Base-by-base conservation (phyloP, 2,113 vertebrate genomes). In the Chiloscyllium plagiosum region DNA sequence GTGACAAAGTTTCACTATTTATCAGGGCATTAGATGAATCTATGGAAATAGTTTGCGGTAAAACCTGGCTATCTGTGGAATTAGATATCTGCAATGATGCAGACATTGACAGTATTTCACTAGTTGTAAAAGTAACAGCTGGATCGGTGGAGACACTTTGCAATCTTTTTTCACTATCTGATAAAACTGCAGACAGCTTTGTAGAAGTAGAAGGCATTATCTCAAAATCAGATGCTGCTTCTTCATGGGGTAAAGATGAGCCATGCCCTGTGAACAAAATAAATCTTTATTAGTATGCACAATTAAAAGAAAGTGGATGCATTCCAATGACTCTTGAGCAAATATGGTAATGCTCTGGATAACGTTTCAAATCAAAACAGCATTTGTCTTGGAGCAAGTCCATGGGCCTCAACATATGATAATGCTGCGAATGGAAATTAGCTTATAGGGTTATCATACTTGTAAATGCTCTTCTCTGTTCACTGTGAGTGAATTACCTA, bases 81-180 rank as follows among this genome's bases (percentile, higher is more conserved):
- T 12, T 52, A 76, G 94, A 52, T 76, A 68, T 47, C 3, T 72
- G 42, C 26, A 24, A 76, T 95, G 33, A 56, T 24, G 37, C 20
- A 61, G 24, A 29, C n/a, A 94, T 15, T 70, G 93, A 50, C 42
- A 50, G 6, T 12, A 76, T 72, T 72, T 95, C 47, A 50, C 42
- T 95, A 37, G 24, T 47, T 95, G 69, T 76, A 42, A 72, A 50
- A 76, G 42, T 4, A 72, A 15, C 42, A 47, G 13, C 42, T 76
- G 69, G 69, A 95, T 47, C 92, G 29, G n/a, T 94, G 92, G 66
- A 70, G 65, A 94, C n/a, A 42, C n/a, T 50, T 20, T 69, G 92
- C 17, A 69, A 24, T 42, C 12, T 7, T 13, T 70, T 26, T 94
- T 94, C 61, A 42, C 68, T 42, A 22, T 70, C 92, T 42, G 56